Conservation (phyloP, 92 coral and sea anemone genomes). For the Epizoanthus stellaris region DNA sequence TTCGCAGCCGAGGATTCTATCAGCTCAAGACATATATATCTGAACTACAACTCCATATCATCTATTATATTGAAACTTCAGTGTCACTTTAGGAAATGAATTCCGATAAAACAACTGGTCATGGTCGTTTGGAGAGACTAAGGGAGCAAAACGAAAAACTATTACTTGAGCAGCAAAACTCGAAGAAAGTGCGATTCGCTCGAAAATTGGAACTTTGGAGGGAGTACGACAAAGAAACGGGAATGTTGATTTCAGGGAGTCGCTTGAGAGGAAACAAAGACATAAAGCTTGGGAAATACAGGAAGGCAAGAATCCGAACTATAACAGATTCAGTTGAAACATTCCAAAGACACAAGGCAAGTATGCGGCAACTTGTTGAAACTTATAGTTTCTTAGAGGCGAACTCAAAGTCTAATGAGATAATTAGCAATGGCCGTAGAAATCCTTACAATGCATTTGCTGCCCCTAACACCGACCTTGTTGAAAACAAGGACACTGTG, state of each 20-base stretch:
- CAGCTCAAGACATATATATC: too few species aligned
- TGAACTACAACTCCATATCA: too few species aligned
- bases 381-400: background rate
- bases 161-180: background rate
- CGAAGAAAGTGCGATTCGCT: conserved; percentile 72
- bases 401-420: background rate
- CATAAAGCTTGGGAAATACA: background rate
- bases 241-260: conserved; percentile 32
- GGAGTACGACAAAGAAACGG: conserved; percentile 74
- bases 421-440: background rate
- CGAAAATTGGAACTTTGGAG: conserved; percentile 74
- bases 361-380: background rate
- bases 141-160: conserved; percentile 4
- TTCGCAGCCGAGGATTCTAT: too few species aligned
- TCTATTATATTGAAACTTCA: too few species aligned
- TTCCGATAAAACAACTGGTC: background rate
- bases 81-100: background rate
- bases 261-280: background rate
- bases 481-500: background rate
- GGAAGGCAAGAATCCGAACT: conserved; percentile 39
- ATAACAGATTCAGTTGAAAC: conserved; percentile 55
- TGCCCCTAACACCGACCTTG: background rate
- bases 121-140: background rate
- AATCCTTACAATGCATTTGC: background rate
- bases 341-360: conserved; percentile 55